Base-by-base conservation (phyloP, 2,113 vertebrate species). In the Nycticryphes semicollaris region DNA sequence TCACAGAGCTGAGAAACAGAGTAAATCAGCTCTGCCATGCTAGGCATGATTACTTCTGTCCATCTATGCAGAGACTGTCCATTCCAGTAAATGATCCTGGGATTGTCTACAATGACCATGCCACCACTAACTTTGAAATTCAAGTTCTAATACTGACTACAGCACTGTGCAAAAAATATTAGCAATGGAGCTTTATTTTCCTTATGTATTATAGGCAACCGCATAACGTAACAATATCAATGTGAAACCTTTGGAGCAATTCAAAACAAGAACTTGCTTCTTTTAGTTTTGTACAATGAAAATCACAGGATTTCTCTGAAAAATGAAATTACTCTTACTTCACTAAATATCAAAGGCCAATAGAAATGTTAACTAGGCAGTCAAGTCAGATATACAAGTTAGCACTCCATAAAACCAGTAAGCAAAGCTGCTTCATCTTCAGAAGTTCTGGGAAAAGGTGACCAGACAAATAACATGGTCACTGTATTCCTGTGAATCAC, bases 221-320 rank as follows among this genome's bases (percentile, higher is more conserved):
- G 5, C 9, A 14, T 85, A 79, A 51, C 27, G 48, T 3, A 27
- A 22, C 0, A 0, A 8, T 25, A 66, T 11, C 56, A 37, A 8
- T 12, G 23, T 20, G 27, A 89, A 80, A 74, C 11, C 20, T 41
- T 6, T 3, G 1, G 31, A 76, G 31, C 5, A 84, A 77, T 50
- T 88, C 5, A 70, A 63, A 82, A 50, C 28, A 14, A 47, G 7
- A 88, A 59, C 3, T 59, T 59, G 21, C 21, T 77, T 25, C 23
- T 73, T 73, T 60, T 14, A 47, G 43, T 63, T 60, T 60, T 39
- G 51, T 63, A 62, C 51, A 59, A 56, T 48, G 17, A 51, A 92
- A 93, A 51, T 30, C 16, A 75, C 16, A 70, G 14, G 25, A 47
- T 39, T 67, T 41, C 31, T 50, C 67, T 30, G 37, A 62, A 70